These are phyloP conservation scores for Hippopotamyrus pictus DNA, from an alignment of 2,797 vertebrate species.

Conservation along the genomic window DNA sequence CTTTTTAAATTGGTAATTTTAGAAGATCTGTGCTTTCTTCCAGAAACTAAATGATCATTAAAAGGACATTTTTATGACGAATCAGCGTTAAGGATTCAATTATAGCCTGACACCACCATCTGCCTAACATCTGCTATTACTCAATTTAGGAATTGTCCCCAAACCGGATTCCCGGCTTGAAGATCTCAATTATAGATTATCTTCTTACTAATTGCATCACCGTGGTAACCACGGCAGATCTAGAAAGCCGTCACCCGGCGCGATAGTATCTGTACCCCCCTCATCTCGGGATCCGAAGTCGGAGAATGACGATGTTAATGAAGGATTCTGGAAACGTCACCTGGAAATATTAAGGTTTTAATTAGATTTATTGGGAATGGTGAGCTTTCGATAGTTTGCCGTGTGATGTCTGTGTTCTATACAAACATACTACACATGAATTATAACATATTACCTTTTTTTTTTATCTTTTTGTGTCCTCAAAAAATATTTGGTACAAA, in stretches of 20 bases:
- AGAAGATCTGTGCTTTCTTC: not conserved
- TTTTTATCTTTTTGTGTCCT: constrained; percentile 70
- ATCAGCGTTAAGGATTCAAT: constrained; percentile 35
- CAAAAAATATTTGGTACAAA: constrained; percentile 97
- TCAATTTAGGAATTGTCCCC: constrained; percentile 37
- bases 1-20: not conserved
- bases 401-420: not conserved
- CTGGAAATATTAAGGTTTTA: not conserved
- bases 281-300: not conserved
- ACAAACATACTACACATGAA: not conserved
- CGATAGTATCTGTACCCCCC: too few species aligned
- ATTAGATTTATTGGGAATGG: not conserved
- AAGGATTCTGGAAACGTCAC: too few species aligned
- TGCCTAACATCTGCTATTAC: constrained; percentile 52
- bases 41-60: not conserved
- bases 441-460: not conserved
- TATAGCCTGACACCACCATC: constrained; percentile 44
- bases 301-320: not conserved
- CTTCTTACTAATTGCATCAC: constrained; percentile 59
- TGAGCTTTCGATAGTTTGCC: not conserved
- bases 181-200: constrained; percentile 66
- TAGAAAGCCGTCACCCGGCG: constrained; percentile 36
- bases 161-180: constrained; percentile 47
- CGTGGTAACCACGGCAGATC: constrained; percentile 48
- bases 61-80: not conserved